phyloP scores from a whole-genome alignment of 2,888 invertebrate species.

The Hypolimnas misippus region DNA sequence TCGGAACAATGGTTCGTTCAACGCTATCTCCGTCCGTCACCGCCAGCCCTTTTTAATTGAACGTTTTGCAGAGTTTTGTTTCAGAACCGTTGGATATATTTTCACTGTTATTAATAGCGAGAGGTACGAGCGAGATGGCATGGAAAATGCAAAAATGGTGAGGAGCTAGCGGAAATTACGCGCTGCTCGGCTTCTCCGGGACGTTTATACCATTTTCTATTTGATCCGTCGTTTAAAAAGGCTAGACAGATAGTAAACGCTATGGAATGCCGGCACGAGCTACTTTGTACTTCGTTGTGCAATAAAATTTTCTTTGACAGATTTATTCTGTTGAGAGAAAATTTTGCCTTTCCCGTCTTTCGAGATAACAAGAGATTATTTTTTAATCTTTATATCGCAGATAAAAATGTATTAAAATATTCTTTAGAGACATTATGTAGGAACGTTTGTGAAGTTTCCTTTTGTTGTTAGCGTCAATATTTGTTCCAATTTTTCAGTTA shows the following conservation, averaged over 20 bases:
- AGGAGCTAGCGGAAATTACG: slow-evolving; percentile 34
- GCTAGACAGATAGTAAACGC: slow-evolving; percentile 24
- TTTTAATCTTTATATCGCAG: slow-evolving; percentile 4
- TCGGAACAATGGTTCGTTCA: slow-evolving; percentile 31
- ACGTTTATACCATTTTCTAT: slow-evolving; percentile 29
- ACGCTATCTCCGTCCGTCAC: slow-evolving; percentile 27
- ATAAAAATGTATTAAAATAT: slow-evolving; percentile 3
- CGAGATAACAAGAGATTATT: slow-evolving; percentile 5
- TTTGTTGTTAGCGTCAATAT: not conserved
- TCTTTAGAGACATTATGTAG: not conserved
- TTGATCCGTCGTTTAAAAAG: slow-evolving; percentile 31
- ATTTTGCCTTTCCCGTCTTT: slow-evolving; percentile 17
- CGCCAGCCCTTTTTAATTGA: slow-evolving; percentile 29
- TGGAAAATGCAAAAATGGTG: slow-evolving; percentile 34
- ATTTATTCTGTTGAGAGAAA: slow-evolving; percentile 22
- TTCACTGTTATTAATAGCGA: slow-evolving; percentile 12
- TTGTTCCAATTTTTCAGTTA: not conserved
- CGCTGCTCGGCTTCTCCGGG: slow-evolving; percentile 24
- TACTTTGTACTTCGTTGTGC: slow-evolving; percentile 26
- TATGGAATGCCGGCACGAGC: slow-evolving; percentile 12
- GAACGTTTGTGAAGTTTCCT: not conserved
- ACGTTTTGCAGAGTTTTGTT: slow-evolving; percentile 15
- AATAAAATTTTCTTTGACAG: slow-evolving; percentile 19
- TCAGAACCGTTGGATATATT: slow-evolving; percentile 9
- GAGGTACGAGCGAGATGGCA: slow-evolving; percentile 12